Percentiles rank a stretch among this genome's conserved stretches.
Evolutionary conservation across 2,797 vertebrate genomes (phyloP).

Genomic region (Myotis vivesi): DNA sequence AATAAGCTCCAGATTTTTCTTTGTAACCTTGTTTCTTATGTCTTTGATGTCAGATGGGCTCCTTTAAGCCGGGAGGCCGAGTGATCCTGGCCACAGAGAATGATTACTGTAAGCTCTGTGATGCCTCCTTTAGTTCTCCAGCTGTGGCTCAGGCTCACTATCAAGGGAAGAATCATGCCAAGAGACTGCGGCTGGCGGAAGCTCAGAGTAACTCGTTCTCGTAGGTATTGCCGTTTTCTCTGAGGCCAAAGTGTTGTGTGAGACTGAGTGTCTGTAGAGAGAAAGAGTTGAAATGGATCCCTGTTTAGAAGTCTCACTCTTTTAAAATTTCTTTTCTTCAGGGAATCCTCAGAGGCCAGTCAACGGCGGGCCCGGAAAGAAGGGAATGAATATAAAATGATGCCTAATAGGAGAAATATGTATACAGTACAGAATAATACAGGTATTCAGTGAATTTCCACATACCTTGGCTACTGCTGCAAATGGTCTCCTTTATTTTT

Average conservation of each 20-base stretch:
- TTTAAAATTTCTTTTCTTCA: conserved; percentile 80
- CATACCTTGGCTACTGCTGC: background rate
- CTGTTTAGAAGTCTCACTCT: conserved; percentile 59
- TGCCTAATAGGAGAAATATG: conserved; percentile 91
- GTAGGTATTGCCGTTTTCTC: conserved; percentile 88
- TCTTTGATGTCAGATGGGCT: conserved; percentile 84
- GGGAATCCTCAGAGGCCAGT: conserved; percentile 89
- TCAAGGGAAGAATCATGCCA: conserved; percentile 98
- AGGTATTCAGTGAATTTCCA: conserved; percentile 85
- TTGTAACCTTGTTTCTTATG: conserved; percentile 61
- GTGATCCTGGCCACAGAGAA: conserved; percentile 99
- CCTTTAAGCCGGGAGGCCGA: conserved; percentile 91
- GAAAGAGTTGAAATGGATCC: conserved; percentile 34
- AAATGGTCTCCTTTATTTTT: background rate
- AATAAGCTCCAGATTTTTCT: background rate
- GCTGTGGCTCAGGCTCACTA: conserved; percentile 98
- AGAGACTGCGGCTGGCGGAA: conserved; percentile 94
- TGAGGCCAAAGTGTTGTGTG: conserved; percentile 59
- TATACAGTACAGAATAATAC: conserved; percentile 89
- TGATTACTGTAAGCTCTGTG: conserved; percentile 98
- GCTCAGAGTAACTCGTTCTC: conserved; percentile 90
- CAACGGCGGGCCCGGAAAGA: conserved; percentile 92
- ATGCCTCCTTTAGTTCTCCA: conserved; percentile 97
- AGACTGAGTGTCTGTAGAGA: conserved; percentile 21
- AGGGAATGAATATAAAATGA: conserved; percentile 93